These are phyloP conservation scores for Heloderma charlesbogerti DNA, from an alignment of 2,113 vertebrate genomes.

Conservation along the genomic window DNA sequence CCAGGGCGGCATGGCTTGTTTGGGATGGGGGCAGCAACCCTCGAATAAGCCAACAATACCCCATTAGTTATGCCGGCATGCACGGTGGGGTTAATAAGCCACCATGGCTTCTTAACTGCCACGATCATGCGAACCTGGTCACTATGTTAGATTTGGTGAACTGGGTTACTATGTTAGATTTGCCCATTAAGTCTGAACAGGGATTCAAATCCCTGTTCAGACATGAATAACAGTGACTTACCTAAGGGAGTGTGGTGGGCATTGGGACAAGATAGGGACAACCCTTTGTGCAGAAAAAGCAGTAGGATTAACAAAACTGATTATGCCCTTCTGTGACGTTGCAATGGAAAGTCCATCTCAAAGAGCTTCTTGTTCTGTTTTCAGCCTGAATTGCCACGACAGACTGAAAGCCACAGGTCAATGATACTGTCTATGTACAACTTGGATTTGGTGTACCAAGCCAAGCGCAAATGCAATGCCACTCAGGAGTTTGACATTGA, in stretches of 20 bases:
- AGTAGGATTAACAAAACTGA: too few relatives aligned
- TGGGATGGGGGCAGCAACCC: too few relatives aligned
- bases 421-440: slow-evolving; percentile 82
- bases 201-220: not conserved
- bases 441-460: slow-evolving; percentile 81
- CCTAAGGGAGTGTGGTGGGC: not conserved
- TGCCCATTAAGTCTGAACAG: too few relatives aligned
- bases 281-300: not conserved
- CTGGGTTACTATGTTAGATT: not conserved
- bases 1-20: too few relatives aligned
- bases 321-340: not conserved
- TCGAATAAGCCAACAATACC: too few relatives aligned
- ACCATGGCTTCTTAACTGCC: too few relatives aligned
- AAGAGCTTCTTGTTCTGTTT: slow-evolving; percentile 38
- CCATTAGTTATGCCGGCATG: too few relatives aligned
- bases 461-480: slow-evolving; percentile 95
- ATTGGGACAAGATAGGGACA: not conserved
- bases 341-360: not conserved
- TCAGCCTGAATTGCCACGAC: slow-evolving; percentile 83
- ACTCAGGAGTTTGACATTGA: slow-evolving; percentile 91
- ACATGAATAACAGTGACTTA: not conserved
- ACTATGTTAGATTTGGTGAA: too few relatives aligned
- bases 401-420: slow-evolving; percentile 86
- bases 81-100: too few relatives aligned
- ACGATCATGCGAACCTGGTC: too few relatives aligned